Evolutionary conservation across 2,888 invertebrate species (phyloP).

Genomic region (Pachydiplax longipennis): DNA sequence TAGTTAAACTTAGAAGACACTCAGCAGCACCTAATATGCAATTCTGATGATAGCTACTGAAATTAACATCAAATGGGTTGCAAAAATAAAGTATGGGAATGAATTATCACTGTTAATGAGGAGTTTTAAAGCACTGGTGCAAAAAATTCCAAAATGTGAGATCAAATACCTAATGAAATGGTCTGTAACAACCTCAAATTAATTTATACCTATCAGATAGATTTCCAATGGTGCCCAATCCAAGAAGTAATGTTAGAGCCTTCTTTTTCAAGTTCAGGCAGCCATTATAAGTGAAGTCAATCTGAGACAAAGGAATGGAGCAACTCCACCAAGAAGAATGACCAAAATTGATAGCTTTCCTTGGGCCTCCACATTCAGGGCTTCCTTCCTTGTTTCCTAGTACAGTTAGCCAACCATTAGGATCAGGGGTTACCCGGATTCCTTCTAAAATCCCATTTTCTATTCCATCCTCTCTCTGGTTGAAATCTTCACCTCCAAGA

Average conservation of each 20-base stretch:
- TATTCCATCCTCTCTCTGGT: not conserved
- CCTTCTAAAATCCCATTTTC: not conserved
- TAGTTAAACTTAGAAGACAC: no score
- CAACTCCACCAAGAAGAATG: conserved; percentile 19
- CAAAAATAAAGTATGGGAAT: no score
- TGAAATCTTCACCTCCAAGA: conserved; percentile 7
- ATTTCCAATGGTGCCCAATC: not conserved
- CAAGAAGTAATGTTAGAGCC: not conserved
- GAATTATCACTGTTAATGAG: no score
- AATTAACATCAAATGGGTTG: no score
- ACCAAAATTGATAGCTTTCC: not conserved
- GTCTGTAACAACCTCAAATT: not conserved
- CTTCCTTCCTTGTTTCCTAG: not conserved
- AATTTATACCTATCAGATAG: not conserved
- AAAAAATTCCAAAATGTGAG: no score
- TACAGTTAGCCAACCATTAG: not conserved
- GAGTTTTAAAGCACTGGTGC: no score
- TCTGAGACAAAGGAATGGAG: not conserved
- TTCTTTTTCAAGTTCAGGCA: not conserved
- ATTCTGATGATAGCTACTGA: no score
- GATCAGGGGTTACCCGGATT: not conserved
- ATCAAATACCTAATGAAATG: no score
- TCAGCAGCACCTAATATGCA: no score
- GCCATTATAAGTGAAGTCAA: not conserved
- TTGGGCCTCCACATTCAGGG: not conserved